A percentile compares a stretch with the other conserved stretches of the same genome.
phyloP scores from a whole-genome alignment of 2,797 vertebrate genomes.

The Lerista edwardsae region DNA sequence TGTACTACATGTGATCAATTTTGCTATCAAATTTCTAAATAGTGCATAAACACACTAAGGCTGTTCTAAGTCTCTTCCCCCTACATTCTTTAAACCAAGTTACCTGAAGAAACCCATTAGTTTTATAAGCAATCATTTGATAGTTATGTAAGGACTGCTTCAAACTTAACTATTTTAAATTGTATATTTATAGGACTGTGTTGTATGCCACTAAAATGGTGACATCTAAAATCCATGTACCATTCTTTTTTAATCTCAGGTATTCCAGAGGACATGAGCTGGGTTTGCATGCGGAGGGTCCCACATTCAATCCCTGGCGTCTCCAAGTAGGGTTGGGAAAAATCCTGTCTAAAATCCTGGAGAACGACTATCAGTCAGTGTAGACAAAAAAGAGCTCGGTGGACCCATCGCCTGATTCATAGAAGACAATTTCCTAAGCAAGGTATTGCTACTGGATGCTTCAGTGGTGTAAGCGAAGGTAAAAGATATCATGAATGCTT shows the following conservation, averaged over 20 bases:
- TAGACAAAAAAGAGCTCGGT: neutral
- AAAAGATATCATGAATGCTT: neutral
- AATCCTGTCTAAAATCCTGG: too few species aligned
- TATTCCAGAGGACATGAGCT: neutral
- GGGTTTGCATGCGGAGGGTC: too few species aligned
- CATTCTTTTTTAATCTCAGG: neutral
- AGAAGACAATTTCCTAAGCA: too few species aligned
- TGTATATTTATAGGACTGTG: neutral
- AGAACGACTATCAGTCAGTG: too few species aligned
- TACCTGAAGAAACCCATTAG: neutral
- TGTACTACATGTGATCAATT: constrained; percentile 61
- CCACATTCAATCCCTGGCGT: too few species aligned
- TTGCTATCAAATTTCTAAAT: constrained; percentile 58
- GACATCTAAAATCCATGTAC: neutral
- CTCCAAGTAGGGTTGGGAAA: too few species aligned
- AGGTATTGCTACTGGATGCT: neutral
- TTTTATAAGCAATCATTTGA: neutral
- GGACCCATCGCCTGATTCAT: too few species aligned
- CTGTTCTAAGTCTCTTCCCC: neutral
- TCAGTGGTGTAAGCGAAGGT: neutral
- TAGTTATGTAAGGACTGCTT: neutral
- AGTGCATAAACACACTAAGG: neutral
- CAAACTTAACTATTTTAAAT: neutral
- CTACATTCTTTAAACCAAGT: neutral
- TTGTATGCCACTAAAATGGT: neutral